Base-by-base conservation (phyloP, 2,888 invertebrate species). In the Heterodera filipjevi region DNA sequence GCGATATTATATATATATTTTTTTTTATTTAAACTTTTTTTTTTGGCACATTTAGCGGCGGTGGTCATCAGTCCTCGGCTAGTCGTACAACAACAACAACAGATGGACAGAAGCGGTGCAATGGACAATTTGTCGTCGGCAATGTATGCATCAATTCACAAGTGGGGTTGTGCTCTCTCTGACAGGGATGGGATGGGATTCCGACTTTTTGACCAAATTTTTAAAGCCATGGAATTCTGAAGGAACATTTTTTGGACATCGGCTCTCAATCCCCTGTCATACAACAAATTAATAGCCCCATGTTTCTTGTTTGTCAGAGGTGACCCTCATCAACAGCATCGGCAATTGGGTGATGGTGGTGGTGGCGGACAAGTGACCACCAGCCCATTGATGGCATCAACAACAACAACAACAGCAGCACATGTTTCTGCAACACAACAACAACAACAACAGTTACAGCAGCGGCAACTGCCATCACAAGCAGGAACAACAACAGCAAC, bases 71-170 rank as follows among this genome's bases (percentile, higher is more conserved):
- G 68, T 68, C 68, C 32, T 14, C 35, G 68, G 8, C 68, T 16
- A 6, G 39, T 10, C 10, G 39, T 10, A 39, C 39, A 39, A 39
- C 39, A 39, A 39, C 39, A 39, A 39, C 39, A 39, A 12, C 39
- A 39, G 39, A 6, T 3, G 14, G 16, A 35, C 22, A 27, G 3
- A 5, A 27, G 59, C 59, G 27, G 27, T n/a, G 59, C 14, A 32
- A 14, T 33, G 68, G 68, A 68, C 6, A 68, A 35, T 68, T 16
- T 35, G 35, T 30, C 68, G 35, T 30, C 68, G 68, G 68, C 32
- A 14, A 12, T 68, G 32, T 68, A 68, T 35, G 27, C 68, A 3
- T 68, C 68, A 22, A 68, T 68, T 35, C 68, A 68, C 32, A 68
- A 68, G 68, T 68, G 14, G 33, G 33, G 6, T 39, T 39, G 0